Conservation (phyloP, 2,797 vertebrate genomes). For the Etheostoma nigrum region DNA sequence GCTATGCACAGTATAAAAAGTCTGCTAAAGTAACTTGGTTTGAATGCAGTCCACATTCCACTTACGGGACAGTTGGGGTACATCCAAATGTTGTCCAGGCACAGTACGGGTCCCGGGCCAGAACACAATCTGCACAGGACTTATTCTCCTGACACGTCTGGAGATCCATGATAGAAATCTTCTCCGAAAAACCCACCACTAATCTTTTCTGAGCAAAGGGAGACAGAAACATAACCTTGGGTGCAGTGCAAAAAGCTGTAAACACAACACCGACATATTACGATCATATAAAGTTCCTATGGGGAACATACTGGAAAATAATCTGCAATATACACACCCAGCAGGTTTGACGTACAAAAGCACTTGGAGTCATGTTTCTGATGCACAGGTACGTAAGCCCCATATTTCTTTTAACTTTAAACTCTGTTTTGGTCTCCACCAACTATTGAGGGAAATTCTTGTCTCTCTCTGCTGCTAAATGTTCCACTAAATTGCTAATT, state of each 20-base stretch:
- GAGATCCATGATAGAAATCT: conserved; percentile 78
- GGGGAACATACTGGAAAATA: background rate
- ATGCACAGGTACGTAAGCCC: background rate
- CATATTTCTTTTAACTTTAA: background rate
- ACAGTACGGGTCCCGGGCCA: conserved; percentile 87
- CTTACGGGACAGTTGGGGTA: conserved; percentile 69
- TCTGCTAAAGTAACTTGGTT: background rate
- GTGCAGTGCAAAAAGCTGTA: conserved; percentile 2
- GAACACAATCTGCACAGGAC: conserved; percentile 82
- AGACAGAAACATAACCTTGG: background rate
- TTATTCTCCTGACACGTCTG: conserved; percentile 75
- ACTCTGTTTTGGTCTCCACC: background rate
- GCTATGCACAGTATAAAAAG: too few species aligned
- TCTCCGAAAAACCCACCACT: conserved; percentile 80
- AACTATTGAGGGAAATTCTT: background rate
- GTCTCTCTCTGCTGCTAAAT: background rate
- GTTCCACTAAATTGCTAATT: background rate
- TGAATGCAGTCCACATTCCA: background rate
- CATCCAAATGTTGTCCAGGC: conserved; percentile 81
- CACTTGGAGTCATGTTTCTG: background rate
- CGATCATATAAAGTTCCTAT: background rate
- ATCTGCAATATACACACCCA: background rate
- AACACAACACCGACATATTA: background rate
- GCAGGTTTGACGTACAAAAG: background rate
- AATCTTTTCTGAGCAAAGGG: conserved; percentile 78